Evolutionary conservation across 1,140 invertebrate species (phyloP).

Genomic region (Wasmannia auropunctata): DNA sequence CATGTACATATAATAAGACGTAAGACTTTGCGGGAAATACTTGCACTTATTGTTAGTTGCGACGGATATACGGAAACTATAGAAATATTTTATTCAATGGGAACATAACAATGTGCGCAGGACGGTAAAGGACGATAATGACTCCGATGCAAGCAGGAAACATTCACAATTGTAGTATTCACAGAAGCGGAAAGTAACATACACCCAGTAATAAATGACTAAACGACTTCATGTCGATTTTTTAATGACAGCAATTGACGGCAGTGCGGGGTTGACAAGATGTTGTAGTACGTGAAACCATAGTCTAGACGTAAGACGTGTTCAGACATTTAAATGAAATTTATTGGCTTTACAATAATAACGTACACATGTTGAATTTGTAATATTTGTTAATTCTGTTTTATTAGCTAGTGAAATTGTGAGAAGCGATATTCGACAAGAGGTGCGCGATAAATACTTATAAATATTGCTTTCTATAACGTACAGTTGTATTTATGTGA

Average conservation of each 20-base stretch:
- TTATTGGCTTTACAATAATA: background rate
- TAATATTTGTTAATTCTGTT: background rate
- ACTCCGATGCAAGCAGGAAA: background rate
- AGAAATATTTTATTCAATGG: conserved; percentile 1
- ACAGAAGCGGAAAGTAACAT: background rate
- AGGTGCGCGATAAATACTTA: background rate
- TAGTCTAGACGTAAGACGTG: background rate
- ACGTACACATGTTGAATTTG: no score
- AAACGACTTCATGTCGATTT: background rate
- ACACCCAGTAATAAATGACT: background rate
- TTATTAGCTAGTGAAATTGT: background rate
- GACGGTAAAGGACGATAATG: background rate
- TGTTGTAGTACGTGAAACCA: background rate
- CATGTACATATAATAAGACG: no score
- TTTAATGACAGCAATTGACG: background rate
- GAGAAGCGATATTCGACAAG: background rate
- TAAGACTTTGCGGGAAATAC: background rate
- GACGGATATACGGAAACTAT: no score
- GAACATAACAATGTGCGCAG: background rate
- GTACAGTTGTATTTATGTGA: background rate
- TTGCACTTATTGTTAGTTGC: background rate
- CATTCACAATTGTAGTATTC: background rate
- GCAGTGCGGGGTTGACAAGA: background rate
- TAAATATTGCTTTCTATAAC: background rate
- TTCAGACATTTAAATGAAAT: background rate